Evolutionary conservation across 23 tunicate genomes (phyloP), one percentile per base, ranked within the genome.

Genomic region (Halocynthia roretzi): DNA sequence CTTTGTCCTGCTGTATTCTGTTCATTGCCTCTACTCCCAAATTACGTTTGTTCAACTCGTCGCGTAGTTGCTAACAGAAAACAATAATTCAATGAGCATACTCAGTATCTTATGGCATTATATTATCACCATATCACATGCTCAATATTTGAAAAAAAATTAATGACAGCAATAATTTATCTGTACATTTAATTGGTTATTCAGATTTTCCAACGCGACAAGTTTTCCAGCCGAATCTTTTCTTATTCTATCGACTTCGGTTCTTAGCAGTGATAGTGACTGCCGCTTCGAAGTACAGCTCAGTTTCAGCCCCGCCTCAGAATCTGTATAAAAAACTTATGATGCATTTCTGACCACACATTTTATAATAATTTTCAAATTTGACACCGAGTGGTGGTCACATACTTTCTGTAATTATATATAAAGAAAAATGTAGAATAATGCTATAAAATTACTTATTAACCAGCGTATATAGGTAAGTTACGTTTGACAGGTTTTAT

Each of bases 1-100:
- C 64, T 71, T 85, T 85, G 58, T 90, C 97, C 58, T 90, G 97
- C 70, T 85, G 90, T 8, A 85, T 65, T 7, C 97, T 80, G 60
- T 81, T 90, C 62, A 85, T 40, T 23, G 72, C 82, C 67, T 90
- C 97, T 76, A 80, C 80, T 2, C 56, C 74, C 71, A 90, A 65
- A 70, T 17, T 81, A 70, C 77, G 86, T 62, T 85, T 81, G 83
- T 81, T 90, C 66, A 90, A 56, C 61, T 85, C 90, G 52, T 85
- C 86, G 57, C 83, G 74, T 10, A 81, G 76, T 53, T 77, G 70
- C 97, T 90, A 52, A 21, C 52, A 56, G 12, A 71, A 50, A 68
- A 19, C 22, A 58, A 58, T 58, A 14, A 58, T 58, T 58, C n/a
- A n/a, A 58, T 14, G 1, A n/a, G 63, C n/a, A 1, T 14, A 58